Evolutionary conservation across 2,888 invertebrate species (phyloP).

Genomic region (Drosophila ezoana): DNA sequence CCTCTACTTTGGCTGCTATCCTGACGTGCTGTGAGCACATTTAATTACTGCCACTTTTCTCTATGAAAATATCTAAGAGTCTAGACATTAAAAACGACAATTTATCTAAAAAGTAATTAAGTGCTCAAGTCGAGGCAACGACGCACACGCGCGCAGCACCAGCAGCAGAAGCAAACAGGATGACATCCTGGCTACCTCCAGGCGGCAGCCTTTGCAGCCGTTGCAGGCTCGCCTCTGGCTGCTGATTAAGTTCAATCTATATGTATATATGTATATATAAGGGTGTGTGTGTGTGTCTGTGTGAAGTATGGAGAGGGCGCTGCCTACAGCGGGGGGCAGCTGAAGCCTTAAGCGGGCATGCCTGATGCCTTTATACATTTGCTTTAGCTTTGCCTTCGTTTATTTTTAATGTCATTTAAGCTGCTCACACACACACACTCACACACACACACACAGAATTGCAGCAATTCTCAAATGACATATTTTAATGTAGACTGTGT

Average conservation of each 20-base stretch:
- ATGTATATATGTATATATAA: slow-evolving; percentile 18
- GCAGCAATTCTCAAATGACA: slow-evolving; percentile 69
- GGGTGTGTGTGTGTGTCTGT: not conserved
- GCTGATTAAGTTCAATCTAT: slow-evolving; percentile 76
- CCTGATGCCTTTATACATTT: slow-evolving; percentile 45
- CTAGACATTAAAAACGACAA: slow-evolving; percentile 81
- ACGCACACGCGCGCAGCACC: slow-evolving; percentile 19
- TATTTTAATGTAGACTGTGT: slow-evolving; percentile 68
- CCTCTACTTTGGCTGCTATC: slow-evolving; percentile 5
- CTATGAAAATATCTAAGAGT: slow-evolving; percentile 71
- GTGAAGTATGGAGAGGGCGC: not conserved
- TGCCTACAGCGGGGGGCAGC: slow-evolving; percentile 27
- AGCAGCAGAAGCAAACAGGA: slow-evolving; percentile 14
- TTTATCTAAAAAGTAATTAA: slow-evolving; percentile 81
- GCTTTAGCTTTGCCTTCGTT: slow-evolving; percentile 54
- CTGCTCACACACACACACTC: slow-evolving; percentile 37
- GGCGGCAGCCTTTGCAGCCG: slow-evolving; percentile 33
- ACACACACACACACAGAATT: slow-evolving; percentile 9
- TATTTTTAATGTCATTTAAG: slow-evolving; percentile 76
- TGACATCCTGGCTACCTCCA: slow-evolving; percentile 20
- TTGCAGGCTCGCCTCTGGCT: slow-evolving; percentile 35
- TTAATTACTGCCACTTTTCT: slow-evolving; percentile 78
- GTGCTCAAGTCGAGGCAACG: slow-evolving; percentile 67
- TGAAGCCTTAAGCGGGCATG: slow-evolving; percentile 32
- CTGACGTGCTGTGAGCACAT: slow-evolving; percentile 68